Conservation (phyloP, 2,113 vertebrate genomes). For the Grus americana region DNA sequence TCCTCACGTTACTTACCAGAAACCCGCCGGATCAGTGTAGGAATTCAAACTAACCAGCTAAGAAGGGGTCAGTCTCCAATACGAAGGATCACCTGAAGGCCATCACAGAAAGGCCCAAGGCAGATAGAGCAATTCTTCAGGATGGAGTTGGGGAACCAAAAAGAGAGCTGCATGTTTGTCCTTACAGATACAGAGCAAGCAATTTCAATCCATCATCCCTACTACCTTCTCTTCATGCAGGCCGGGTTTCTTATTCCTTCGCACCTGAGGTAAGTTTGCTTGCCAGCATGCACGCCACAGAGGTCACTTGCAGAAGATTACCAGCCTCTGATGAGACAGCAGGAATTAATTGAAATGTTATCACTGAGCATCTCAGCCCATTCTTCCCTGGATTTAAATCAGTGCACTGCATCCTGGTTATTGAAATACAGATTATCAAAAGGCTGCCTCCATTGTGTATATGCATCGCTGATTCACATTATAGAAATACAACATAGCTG, state of each 20-base stretch:
- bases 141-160: not conserved
- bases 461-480: not conserved
- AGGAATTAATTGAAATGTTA: conserved; percentile 32
- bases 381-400: not conserved
- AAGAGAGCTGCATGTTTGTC: not conserved
- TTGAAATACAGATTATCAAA: conserved; percentile 17
- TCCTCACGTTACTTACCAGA: not conserved
- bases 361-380: not conserved
- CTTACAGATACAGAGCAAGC: not conserved
- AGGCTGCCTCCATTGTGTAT: not conserved
- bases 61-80: not conserved
- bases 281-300: not conserved
- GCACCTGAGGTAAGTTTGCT: not conserved
- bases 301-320: not conserved
- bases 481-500: not conserved
- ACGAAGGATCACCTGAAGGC: not conserved
- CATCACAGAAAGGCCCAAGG: not conserved
- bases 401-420: not conserved
- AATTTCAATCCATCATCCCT: not conserved
- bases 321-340: not conserved
- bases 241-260: not conserved
- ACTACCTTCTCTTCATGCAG: not conserved
- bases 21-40: fast-evolving
- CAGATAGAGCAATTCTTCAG: not conserved
- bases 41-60: not conserved